Conservation (phyloP, 2,113 vertebrate genomes). For the Passer montanus region DNA sequence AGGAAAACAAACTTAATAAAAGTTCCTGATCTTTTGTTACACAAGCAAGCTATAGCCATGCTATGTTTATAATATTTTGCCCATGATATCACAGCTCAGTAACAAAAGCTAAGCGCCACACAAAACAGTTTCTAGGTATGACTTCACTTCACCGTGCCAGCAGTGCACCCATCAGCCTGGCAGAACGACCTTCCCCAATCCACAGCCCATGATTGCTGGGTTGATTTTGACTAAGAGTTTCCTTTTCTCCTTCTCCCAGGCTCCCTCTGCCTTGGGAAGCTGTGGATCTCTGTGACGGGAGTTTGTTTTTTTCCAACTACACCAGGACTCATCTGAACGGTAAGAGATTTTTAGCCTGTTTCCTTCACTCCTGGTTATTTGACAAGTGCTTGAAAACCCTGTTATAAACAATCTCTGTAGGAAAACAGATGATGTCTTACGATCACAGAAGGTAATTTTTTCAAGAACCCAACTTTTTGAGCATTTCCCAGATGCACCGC, state of each 20-base stretch:
- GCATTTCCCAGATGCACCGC: conserved; percentile 51
- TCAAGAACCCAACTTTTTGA: conserved; percentile 64
- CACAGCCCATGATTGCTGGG: conserved; percentile 6
- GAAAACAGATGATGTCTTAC: conserved; percentile 58
- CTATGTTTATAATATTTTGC: conserved; percentile 88
- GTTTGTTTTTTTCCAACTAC: conserved; percentile 44
- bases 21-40: conserved; percentile 83
- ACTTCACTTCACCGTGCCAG: conserved; percentile 75
- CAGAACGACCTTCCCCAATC: conserved; percentile 47
- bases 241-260: conserved; percentile 63
- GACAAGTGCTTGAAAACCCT: conserved; percentile 67
- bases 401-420: conserved; percentile 59
- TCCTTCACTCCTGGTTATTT: conserved; percentile 68
- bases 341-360: conserved; percentile 59
- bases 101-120: conserved; percentile 74
- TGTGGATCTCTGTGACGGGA: conserved; percentile 41
- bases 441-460: conserved; percentile 67
- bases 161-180: conserved; percentile 17
- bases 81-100: conserved; percentile 85
- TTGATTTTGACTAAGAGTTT: conserved; percentile 35
- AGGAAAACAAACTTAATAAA: conserved; percentile 89
- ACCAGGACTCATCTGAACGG: conserved; percentile 38
- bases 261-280: conserved; percentile 63
- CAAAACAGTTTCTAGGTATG: conserved; percentile 76
- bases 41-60: conserved; percentile 74